A percentile compares a stretch with the other conserved stretches of the same genome.
Evolutionary conservation across 2,113 vertebrate species (phyloP).

Genomic region (Corythaixoides concolor): DNA sequence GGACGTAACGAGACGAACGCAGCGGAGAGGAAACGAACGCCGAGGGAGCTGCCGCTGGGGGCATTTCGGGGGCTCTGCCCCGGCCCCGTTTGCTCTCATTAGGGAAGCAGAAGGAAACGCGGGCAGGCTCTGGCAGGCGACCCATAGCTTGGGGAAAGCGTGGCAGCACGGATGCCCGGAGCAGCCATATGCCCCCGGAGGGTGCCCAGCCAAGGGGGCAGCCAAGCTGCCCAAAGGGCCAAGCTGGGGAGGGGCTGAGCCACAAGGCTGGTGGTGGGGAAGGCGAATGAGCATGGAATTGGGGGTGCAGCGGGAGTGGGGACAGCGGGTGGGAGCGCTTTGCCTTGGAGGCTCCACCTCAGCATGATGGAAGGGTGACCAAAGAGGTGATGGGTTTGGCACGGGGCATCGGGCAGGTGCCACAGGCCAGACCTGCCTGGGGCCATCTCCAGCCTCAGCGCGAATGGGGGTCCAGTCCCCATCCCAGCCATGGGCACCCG

Average conservation of each 20-base stretch:
- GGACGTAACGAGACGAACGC: neutral
- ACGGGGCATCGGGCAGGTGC: rapidly evolving
- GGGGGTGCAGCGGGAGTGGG: rapidly evolving
- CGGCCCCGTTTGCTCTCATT: neutral
- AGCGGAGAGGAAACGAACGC: slow-evolving; percentile 29
- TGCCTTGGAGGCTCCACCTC: rapidly evolving
- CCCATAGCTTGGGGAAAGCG: rapidly evolving
- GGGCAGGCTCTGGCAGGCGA: neutral
- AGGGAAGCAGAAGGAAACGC: neutral
- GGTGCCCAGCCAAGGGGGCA: neutral
- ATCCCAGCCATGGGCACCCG: neutral
- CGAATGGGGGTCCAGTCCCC: neutral
- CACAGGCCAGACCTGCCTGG: no score
- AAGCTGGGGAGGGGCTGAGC: neutral
- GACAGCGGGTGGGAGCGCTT: rapidly evolving
- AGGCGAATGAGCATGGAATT: rapidly evolving
- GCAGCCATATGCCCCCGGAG: neutral
- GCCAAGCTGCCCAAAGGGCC: neutral
- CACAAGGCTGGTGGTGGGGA: rapidly evolving
- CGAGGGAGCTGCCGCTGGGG: neutral
- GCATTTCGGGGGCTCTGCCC: neutral
- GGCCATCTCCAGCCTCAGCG: neutral
- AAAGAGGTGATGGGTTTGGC: neutral
- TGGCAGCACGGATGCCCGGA: rapidly evolving
- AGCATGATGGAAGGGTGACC: rapidly evolving